Base-by-base conservation (phyloP, 2,888 invertebrate genomes). In the Aethes cnicana region DNA sequence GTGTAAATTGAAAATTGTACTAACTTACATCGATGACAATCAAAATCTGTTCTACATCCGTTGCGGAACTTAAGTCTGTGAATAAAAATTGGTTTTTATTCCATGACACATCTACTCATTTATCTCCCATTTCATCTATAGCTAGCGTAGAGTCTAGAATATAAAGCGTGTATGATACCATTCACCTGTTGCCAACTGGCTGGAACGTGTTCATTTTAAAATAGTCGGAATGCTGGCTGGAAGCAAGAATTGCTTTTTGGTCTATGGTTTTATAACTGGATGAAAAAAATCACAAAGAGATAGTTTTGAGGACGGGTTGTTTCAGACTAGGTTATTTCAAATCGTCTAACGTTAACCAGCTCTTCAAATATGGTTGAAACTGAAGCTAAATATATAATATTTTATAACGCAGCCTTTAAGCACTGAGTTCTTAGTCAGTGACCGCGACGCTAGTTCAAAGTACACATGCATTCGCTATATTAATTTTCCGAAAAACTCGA, bases 101-200 rank as follows among this genome's bases (percentile, higher is more conserved):
- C 8, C 5, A 12, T n/a, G n/a, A n/a, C 36, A 11, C 11, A 17
- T 43, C 43, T 43, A 50, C 4, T 6, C 2, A 2, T 23, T 18
- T n/a, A 0, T 9, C 16, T 3, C 16, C 9, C n/a, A 20, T 36
- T 36, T 16, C 17, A 50, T 50, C 36, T 23, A 1, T 28, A 49
- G 37, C 30, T 36, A 37, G 17, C 23, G 9, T 36, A 23, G 17
- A n/a, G 28, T 23, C 50, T 44, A 50, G 50, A 37, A 36, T 36
- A 36, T 43, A 43, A 43, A 43, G 11, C 36, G 43, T 17, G 18
- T 26, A 36, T 42, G 49, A 44, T 18, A 21, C 18, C 20, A 28
- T n/a, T 36, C 50, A 50, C 43, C 50, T 50, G 50, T 50, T 50
- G 43, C 50, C 28, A 50, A 37, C 49, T 25, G 42, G 3, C 42